Conservation (phyloP, 53 echinoderm and acorn worm species). For the Paracentrotus lividus region DNA sequence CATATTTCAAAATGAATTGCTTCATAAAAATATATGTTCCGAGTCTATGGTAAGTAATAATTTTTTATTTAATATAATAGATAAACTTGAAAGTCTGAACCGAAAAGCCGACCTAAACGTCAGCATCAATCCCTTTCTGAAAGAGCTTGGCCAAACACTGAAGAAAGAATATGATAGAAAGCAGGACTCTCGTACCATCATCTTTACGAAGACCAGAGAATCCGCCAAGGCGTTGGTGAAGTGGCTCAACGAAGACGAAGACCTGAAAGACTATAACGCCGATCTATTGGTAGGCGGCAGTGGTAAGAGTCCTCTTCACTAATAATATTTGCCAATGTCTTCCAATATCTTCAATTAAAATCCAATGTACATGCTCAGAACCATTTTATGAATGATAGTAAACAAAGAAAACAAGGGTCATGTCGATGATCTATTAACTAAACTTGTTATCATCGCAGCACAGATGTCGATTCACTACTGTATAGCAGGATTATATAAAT, state of each 20-base stretch:
- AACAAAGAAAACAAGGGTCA: too few species aligned
- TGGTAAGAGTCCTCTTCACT: too few species aligned
- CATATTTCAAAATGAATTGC: too few species aligned
- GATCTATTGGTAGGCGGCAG: conserved; percentile 80
- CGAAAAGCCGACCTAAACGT: conserved; percentile 55
- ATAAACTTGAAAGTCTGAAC: conserved; percentile 50
- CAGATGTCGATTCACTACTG: background rate
- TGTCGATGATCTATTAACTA: too few species aligned
- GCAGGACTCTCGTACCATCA: conserved; percentile 76
- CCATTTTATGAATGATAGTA: too few species aligned
- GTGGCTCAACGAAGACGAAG: conserved; percentile 77
- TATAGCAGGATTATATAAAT: background rate
- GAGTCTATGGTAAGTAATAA: too few species aligned
- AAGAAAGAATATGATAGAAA: conserved; percentile 56
- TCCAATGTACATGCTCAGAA: too few species aligned
- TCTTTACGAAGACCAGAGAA: conserved; percentile 78
- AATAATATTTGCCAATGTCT: too few species aligned
- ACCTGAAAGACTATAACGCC: conserved; percentile 74
- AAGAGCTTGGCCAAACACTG: conserved; percentile 59
- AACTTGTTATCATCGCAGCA: too few species aligned
- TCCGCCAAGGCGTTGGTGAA: conserved; percentile 78
- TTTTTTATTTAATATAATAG: too few species aligned
- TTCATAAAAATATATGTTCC: too few species aligned
- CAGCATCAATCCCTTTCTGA: conserved; percentile 77
- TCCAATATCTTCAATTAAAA: too few species aligned